Percentiles rank a stretch among this genome's conserved stretches.
phyloP scores from a whole-genome alignment of 2,113 vertebrate genomes.

The Callospermophilus lateralis region DNA sequence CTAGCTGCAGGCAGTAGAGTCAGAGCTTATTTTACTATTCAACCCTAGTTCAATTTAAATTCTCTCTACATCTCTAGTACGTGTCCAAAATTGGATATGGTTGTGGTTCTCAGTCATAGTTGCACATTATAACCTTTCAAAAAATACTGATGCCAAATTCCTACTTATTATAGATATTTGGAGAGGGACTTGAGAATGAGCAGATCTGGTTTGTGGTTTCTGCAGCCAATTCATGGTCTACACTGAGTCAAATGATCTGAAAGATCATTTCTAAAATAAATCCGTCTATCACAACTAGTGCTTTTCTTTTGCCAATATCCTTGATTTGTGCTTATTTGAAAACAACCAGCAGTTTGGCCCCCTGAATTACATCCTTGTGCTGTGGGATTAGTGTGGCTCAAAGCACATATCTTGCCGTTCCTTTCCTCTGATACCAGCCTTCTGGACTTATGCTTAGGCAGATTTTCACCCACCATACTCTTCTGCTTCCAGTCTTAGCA shows the following conservation, averaged over 20 bases:
- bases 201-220: neutral
- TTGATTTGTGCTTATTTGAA: slow-evolving; percentile 27
- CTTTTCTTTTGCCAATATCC: neutral
- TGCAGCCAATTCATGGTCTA: neutral
- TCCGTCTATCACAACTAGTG: neutral
- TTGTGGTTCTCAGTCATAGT: neutral
- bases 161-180: neutral
- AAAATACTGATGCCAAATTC: neutral
- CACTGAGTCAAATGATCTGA: neutral
- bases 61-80: neutral
- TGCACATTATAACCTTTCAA: slow-evolving; percentile 3
- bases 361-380: neutral
- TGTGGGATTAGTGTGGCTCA: neutral
- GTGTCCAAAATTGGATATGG: neutral
- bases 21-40: slow-evolving; percentile 12
- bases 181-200: neutral
- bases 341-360: neutral
- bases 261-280: neutral
- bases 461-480: neutral
- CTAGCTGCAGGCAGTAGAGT: neutral
- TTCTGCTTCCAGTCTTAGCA: neutral
- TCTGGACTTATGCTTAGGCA: neutral
- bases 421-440: neutral
- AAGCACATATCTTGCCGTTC: neutral
- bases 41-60: slow-evolving; percentile 4